Evolutionary conservation across 1,140 invertebrate species (phyloP).

Genomic region (Lanistes nyassanus): DNA sequence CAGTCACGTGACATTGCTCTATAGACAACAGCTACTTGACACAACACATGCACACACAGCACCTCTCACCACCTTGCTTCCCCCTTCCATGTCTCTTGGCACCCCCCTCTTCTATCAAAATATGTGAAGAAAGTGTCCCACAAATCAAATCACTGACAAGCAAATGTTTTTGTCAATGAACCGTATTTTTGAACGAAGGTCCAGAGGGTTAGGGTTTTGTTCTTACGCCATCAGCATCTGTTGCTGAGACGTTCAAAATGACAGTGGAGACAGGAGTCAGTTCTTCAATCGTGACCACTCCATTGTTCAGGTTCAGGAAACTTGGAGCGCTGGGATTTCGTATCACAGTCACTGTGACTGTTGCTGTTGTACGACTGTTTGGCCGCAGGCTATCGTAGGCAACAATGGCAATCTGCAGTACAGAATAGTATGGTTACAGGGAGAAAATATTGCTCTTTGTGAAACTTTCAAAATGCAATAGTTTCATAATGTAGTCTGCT

Average conservation of each 20-base stretch:
- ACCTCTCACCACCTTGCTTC: too few species aligned
- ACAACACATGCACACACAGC: too few species aligned
- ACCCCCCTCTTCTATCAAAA: too few species aligned
- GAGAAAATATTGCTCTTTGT: neutral
- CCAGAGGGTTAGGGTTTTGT: too few species aligned
- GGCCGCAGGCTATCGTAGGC: slow-evolving; percentile 89
- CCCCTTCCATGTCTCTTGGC: too few species aligned
- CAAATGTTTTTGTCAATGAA: too few species aligned
- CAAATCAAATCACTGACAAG: too few species aligned
- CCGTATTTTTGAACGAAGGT: too few species aligned
- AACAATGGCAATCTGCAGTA: slow-evolving; percentile 76
- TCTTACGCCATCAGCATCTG: slow-evolving; percentile 66
- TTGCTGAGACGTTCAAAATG: slow-evolving; percentile 44
- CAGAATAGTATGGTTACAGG: slow-evolving; percentile 31
- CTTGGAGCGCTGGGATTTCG: slow-evolving; percentile 77
- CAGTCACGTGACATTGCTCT: too few species aligned
- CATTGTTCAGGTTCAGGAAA: slow-evolving; percentile 20
- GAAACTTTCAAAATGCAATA: neutral
- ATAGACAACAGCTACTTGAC: too few species aligned
- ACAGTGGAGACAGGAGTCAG: slow-evolving; percentile 35
- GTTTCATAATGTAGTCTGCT: neutral
- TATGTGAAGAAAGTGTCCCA: neutral
- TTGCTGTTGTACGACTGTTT: slow-evolving; percentile 81
- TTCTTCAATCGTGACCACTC: slow-evolving; percentile 40
- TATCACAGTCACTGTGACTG: slow-evolving; percentile 83